These are phyloP conservation scores for Sardina pilchardus DNA, from an alignment of 2,113 vertebrate genomes.

Conservation along the genomic window DNA sequence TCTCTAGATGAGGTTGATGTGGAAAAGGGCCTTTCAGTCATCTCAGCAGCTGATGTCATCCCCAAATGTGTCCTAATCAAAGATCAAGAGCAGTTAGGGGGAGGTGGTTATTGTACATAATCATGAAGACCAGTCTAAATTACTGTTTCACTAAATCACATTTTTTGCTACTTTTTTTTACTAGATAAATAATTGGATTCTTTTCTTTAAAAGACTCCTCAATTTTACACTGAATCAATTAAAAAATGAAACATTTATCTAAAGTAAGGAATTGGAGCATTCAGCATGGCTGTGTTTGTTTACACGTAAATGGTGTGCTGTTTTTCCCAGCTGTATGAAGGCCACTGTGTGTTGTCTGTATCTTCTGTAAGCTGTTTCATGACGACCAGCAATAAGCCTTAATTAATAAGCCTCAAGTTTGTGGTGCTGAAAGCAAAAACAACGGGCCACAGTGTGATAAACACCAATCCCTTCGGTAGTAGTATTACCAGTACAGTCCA, in stretches of 20 bases:
- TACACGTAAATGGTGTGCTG: neutral
- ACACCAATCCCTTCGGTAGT: neutral
- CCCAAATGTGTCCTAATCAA: neutral
- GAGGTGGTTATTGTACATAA: neutral
- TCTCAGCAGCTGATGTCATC: neutral
- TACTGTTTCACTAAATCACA: neutral
- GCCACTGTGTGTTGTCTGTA: neutral
- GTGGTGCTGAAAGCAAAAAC: neutral
- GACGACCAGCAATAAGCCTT: neutral
- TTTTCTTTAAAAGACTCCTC: neutral
- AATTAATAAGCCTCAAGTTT: neutral
- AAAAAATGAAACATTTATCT: too few relatives aligned
- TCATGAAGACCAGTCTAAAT: neutral
- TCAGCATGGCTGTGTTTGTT: too few relatives aligned
- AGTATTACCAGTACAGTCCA: neutral
- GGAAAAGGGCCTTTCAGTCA: neutral
- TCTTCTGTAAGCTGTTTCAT: neutral
- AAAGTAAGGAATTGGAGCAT: too few relatives aligned
- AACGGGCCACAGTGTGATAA: neutral
- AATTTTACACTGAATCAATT: too few relatives aligned
- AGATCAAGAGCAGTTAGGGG: neutral
- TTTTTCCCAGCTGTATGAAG: neutral
- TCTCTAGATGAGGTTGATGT: neutral
- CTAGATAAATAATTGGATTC: neutral
- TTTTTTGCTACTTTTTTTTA: neutral